Evolutionary conservation across 2,888 invertebrate species (phyloP), one percentile per base, ranked within the genome.

Genomic region (Spisula solida): DNA sequence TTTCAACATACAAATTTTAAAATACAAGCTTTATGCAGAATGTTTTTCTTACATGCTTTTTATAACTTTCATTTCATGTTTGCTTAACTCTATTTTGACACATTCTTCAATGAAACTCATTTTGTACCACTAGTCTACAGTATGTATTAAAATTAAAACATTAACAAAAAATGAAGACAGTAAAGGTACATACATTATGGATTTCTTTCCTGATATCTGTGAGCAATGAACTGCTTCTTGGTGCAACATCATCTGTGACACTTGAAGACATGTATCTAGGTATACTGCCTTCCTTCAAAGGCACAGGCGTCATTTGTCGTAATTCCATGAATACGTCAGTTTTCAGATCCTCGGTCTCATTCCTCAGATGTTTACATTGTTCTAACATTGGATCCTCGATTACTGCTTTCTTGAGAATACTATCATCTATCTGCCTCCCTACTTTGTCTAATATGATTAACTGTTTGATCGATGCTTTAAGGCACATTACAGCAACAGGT

Each of bases 401-500:
- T n/a, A 66, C 51, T 34, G 81, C 70, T 31, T 29, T 60, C 29
- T 16, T 48, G 12, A 48, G 1, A 4, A 86, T 86, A 29, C 25
- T 81, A 25, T 82, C 75, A 51, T 86, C 56, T 20, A 78, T 18
- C 25, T 56, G 6, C 48, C 25, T 10, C 47, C 48, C 56, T 4
- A 89, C 31, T 51, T 70, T 83, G 25, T 89, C 56, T 60, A 86
- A 20, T 2, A 89, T 81, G 20, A 34, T 25, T 14, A 70, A 56
- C 51, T 82, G 81, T 41, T 75, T 34, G 6, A 14, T 18, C 0
- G 5, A 20, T 47, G 41, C 18, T 79, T 86, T 88, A 18, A 84
- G 25, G 79, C 79, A 29, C 41, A 88, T 88, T 25, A 89, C 78
- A 48, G 88, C 25, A 0, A 88, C 81, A n/a, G 88, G 86, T 47